Percentiles rank a stretch among this genome's conserved stretches.
These are phyloP conservation scores for Hycleus cichorii DNA, from an alignment of 1,140 invertebrate genomes.

Conservation along the genomic window DNA sequence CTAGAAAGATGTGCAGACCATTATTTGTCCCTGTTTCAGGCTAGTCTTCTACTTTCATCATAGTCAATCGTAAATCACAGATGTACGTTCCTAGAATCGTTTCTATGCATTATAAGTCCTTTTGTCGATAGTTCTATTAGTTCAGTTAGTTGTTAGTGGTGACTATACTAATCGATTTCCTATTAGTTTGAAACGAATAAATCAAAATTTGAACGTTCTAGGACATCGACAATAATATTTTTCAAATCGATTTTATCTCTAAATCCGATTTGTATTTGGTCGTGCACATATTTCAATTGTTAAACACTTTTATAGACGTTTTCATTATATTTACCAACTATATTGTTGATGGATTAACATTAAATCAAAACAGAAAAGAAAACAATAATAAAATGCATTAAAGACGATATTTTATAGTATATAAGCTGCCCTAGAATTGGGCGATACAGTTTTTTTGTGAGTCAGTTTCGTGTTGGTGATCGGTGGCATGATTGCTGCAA, in stretches of 20 bases:
- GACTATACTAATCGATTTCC: slow-evolving; percentile 11
- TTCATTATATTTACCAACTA: too few species aligned
- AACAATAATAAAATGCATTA: too few species aligned
- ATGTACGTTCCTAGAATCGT: slow-evolving; percentile 13
- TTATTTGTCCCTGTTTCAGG: slow-evolving; percentile 7
- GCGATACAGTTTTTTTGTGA: slow-evolving; percentile 5
- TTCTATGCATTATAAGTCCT: slow-evolving; percentile 10
- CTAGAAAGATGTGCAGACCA: slow-evolving; percentile 3
- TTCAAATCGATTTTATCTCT: too few species aligned
- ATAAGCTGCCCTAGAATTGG: slow-evolving; percentile 1
- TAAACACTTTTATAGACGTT: too few species aligned
- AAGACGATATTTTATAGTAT: slow-evolving; percentile 14
- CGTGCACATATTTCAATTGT: too few species aligned
- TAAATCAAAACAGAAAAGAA: too few species aligned
- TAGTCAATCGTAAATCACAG: slow-evolving; percentile 10
- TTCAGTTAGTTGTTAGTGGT: slow-evolving; percentile 12
- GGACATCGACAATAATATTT: too few species aligned
- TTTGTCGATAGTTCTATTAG: slow-evolving; percentile 14
- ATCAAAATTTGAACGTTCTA: neutral
- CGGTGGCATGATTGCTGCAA: slow-evolving; percentile 31
- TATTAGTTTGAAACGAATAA: slow-evolving; percentile 10
- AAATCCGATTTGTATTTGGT: too few species aligned
- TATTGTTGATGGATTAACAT: too few species aligned
- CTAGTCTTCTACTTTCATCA: slow-evolving; percentile 8
- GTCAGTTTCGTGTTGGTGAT: slow-evolving; percentile 25